phyloP scores from a whole-genome alignment of 1,140 invertebrate genomes.

The Camponotus floridanus region DNA sequence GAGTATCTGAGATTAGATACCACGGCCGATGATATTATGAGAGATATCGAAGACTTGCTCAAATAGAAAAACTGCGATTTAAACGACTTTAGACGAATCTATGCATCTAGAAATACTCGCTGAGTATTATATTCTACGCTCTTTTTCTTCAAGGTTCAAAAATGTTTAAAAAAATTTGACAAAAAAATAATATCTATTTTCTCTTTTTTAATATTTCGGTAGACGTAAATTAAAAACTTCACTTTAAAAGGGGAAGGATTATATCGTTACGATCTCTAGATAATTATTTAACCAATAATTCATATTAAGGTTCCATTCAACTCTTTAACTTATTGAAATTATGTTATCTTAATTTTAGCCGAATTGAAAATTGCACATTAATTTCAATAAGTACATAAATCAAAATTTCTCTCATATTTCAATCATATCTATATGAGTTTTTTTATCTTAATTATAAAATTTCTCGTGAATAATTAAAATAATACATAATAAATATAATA shows the following conservation, averaged over 20 bases:
- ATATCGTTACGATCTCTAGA: neutral
- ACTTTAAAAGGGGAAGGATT: neutral
- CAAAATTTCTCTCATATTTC: neutral
- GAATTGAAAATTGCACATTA: neutral
- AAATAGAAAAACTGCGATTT: conserved; percentile 67
- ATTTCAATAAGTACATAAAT: conserved; percentile 10
- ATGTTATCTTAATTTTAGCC: neutral
- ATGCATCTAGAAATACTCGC: neutral
- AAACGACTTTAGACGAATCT: neutral
- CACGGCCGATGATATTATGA: conserved; percentile 82
- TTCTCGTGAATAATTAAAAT: neutral
- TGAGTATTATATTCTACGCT: neutral
- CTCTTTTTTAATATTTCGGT: neutral
- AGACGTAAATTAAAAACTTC: neutral
- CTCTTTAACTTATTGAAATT: neutral
- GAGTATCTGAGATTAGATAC: conserved; percentile 75
- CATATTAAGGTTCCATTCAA: conserved; percentile 2
- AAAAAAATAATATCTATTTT: conserved; percentile 27
- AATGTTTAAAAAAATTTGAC: conserved; percentile 1
- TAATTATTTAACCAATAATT: neutral
- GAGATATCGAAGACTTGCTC: conserved; percentile 83
- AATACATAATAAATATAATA: conserved; percentile 20
- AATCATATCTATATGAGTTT: neutral
- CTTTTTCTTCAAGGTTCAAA: conserved; percentile 5
- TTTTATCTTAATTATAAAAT: neutral